Percentiles rank a stretch among this genome's conserved stretches.
These are phyloP conservation scores for Piscicola geometra DNA, from an alignment of 2,888 invertebrate species.

Conservation along the genomic window DNA sequence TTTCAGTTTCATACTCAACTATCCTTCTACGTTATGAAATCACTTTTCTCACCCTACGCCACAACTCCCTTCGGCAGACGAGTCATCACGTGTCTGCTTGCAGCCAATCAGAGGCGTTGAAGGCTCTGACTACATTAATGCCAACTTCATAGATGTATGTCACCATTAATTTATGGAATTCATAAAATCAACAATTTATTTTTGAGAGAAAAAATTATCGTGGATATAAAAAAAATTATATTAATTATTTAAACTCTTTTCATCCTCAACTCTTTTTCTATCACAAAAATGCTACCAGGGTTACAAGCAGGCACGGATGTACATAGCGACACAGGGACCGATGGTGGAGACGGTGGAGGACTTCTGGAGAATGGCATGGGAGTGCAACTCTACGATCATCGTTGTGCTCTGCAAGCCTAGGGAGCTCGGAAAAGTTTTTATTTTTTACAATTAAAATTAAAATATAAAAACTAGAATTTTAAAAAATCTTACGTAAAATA, in stretches of 20 bases:
- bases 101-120: conserved; percentile 83
- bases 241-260: neutral
- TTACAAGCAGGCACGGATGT: conserved; percentile 72
- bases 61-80: conserved; percentile 64
- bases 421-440: conserved; percentile 94
- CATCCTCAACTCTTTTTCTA: neutral
- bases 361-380: conserved; percentile 99
- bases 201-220: neutral
- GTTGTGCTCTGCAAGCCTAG: conserved; percentile 97
- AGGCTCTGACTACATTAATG: conserved; percentile 95
- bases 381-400: conserved; percentile 96
- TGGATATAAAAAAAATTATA: neutral
- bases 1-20: neutral
- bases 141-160: conserved; percentile 94
- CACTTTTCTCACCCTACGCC: too few relatives aligned
- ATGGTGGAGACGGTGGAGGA: conserved; percentile 90
- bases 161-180: too few relatives aligned
- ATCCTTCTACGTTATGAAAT: neutral
- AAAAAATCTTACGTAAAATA: too few relatives aligned
- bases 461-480: neutral
- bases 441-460: too few relatives aligned
- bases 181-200: too few relatives aligned
- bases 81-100: conserved; percentile 85
- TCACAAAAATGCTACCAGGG: conserved; percentile 49
- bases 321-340: conserved; percentile 96